These are phyloP conservation scores for Metacarcinus magister DNA, from an alignment of 2,888 invertebrate species.

Conservation along the genomic window DNA sequence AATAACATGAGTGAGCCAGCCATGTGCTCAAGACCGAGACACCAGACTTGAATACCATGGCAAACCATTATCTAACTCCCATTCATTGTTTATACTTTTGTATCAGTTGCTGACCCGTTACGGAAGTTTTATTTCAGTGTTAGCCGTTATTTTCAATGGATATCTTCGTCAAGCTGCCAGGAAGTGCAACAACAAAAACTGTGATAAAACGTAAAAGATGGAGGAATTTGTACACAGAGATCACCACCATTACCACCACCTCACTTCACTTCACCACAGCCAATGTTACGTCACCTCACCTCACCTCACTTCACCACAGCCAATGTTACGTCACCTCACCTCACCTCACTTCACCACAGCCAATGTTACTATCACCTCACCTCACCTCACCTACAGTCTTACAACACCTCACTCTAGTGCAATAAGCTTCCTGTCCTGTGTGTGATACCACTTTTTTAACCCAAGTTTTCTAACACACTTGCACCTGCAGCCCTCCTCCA, in stretches of 20 bases:
- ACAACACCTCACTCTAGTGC: constrained; percentile 16
- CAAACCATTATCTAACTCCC: too few species aligned
- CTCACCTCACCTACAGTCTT: background rate
- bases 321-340: background rate
- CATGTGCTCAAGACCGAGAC: too few species aligned
- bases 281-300: background rate
- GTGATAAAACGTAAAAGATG: background rate
- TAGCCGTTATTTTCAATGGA: too few species aligned
- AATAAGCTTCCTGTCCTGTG: constrained; percentile 42
- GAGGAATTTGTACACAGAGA: background rate
- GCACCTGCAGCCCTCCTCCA: constrained; percentile 80
- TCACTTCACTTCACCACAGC: too few species aligned
- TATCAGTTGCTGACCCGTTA: too few species aligned
- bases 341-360: background rate
- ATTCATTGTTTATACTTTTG: too few species aligned
- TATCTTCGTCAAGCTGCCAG: background rate
- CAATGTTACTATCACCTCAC: constrained; percentile 9
- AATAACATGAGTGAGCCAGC: too few species aligned
- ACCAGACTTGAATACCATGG: too few species aligned
- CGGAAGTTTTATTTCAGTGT: too few species aligned
- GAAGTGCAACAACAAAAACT: background rate
- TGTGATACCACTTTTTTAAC: constrained; percentile 72
- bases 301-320: background rate
- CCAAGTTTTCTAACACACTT: constrained; percentile 78
- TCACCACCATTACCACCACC: background rate